These are phyloP conservation scores for Teinopalpus imperialis DNA, from an alignment of 2,888 invertebrate genomes.

Conservation along the genomic window DNA sequence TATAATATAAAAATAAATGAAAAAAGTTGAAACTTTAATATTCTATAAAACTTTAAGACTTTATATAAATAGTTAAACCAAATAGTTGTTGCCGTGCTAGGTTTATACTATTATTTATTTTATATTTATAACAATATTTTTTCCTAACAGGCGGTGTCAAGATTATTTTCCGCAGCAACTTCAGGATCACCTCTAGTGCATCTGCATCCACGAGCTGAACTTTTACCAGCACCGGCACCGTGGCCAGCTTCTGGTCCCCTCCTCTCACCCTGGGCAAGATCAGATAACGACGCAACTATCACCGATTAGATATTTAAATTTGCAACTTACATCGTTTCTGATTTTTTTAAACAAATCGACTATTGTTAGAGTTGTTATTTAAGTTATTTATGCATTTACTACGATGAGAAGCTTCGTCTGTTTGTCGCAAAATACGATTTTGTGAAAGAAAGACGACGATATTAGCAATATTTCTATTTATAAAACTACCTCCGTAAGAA, in stretches of 20 bases:
- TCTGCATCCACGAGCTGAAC: constrained; percentile 68
- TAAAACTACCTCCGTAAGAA: constrained; percentile 12
- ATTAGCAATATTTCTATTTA: constrained; percentile 34
- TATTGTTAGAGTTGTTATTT: background rate
- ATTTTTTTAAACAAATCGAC: background rate
- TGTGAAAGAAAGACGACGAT: constrained; percentile 64
- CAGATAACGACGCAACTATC: constrained; percentile 67
- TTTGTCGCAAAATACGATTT: constrained; percentile 53
- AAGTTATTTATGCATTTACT: constrained; percentile 17
- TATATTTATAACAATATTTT: no score
- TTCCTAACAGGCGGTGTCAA: constrained; percentile 61
- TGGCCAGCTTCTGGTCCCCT: constrained; percentile 69
- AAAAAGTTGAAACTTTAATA: no score
- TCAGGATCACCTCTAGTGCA: constrained; percentile 61
- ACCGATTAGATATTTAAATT: constrained; percentile 52
- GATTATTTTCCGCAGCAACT: constrained; percentile 58
- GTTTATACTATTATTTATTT: no score
- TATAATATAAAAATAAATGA: no score
- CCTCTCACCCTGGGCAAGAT: constrained; percentile 70
- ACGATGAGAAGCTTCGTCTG: constrained; percentile 50
- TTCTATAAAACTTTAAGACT: no score
- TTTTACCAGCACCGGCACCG: constrained; percentile 64
- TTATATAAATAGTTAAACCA: no score
- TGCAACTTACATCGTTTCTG: background rate
- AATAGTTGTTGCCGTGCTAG: no score